Evolutionary conservation across 2,113 vertebrate species (phyloP), one percentile per base, ranked within the genome.

Genomic region (Hymenochirus boettgeri): DNA sequence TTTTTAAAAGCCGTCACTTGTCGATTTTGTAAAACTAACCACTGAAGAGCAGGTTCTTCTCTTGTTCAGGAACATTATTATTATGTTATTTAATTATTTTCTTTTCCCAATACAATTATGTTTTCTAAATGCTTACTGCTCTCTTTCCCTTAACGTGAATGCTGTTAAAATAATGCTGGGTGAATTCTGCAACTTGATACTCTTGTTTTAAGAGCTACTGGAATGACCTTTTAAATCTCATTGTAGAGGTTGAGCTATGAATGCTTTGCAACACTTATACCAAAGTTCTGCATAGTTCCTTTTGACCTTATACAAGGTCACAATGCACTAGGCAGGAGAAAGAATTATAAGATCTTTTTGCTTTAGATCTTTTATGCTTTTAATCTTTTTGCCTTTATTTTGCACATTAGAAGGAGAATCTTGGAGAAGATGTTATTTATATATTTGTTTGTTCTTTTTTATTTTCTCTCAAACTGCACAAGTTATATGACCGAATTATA

Each of bases 201-300:
- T 82, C 71, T 79, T 80, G 75, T 85, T 87, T 85, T 82, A 83
- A 64, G 74, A 80, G 82, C 81, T 64, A 73, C 79, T 76, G 79
- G 82, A 82, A 80, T 77, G 83, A 76, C 64, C 79, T 79, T 73
- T 75, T 3, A 18, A 71, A 83, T 77, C 72, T 82, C 67, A 73
- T 77, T 76, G 72, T 79, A 74, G 83, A 79, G 76, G 69, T 75
- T 88, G 80, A 81, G 77, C 81, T 79, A 76, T 83, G 31, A 71
- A 77, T 73, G 37, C 74, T 83, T 71, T 71, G 80, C 87, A 77
- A 89, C 85, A 71, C 87, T 89, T 87, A 88, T 89, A 93, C 91
- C 92, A 93, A 93, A 93, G 90, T 90, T 89, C 82, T 87, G 81
- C 80, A 78, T 84, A 83, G 83, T 84, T 85, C 79, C 81, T 86